phyloP scores from a whole-genome alignment of 2,888 invertebrate species.

The Clistopyga incitator region DNA sequence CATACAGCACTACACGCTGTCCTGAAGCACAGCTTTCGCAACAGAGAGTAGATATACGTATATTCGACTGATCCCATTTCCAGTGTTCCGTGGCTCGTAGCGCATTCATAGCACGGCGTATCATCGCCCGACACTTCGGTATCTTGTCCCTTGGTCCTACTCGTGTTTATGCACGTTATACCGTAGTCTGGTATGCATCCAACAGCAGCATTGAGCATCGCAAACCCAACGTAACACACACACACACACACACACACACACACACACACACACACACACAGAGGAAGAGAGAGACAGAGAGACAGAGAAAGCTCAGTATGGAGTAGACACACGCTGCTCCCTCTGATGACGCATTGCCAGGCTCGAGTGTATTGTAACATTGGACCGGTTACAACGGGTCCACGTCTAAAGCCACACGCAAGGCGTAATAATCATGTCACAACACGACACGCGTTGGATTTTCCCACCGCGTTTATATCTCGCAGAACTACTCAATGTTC shows the following conservation, averaged over 20 bases:
- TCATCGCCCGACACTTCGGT: constrained; percentile 41
- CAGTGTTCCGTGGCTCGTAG: constrained; percentile 16
- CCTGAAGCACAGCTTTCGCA: constrained; percentile 4
- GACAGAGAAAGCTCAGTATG: constrained; percentile 68
- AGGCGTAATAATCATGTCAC: constrained; percentile 68
- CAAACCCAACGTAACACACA: constrained; percentile 5
- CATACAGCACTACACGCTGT: constrained; percentile 5
- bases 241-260: neutral
- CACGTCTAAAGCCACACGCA: constrained; percentile 41
- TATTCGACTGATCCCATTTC: constrained; percentile 1
- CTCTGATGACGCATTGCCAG: constrained; percentile 79
- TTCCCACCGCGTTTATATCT: constrained; percentile 51
- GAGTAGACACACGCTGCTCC: constrained; percentile 76
- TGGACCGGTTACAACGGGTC: constrained; percentile 60
- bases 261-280: neutral
- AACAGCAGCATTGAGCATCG: constrained; percentile 26
- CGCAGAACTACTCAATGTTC: constrained; percentile 6
- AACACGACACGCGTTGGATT: constrained; percentile 61
- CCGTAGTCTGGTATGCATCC: constrained; percentile 41
- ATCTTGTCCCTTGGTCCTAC: constrained; percentile 46
- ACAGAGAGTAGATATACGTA: constrained; percentile 3
- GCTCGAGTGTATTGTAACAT: constrained; percentile 76
- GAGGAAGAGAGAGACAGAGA: neutral
- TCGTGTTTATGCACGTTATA: constrained; percentile 53
- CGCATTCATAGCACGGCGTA: constrained; percentile 40